phyloP scores from a whole-genome alignment of 2,113 vertebrate genomes.

The Odocoileus hemionus region DNA sequence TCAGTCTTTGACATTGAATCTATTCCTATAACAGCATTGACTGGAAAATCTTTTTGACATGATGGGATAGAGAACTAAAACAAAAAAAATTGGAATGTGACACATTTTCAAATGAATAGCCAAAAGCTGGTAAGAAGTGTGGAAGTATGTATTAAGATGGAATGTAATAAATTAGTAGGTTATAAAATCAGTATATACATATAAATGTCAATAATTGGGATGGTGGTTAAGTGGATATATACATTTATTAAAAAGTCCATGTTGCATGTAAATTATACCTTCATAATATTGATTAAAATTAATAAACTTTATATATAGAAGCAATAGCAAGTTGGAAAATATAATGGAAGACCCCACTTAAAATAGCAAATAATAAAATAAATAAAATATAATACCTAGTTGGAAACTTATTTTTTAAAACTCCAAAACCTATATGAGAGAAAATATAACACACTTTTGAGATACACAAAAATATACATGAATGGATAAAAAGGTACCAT shows the following conservation, averaged over 20 bases:
- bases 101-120: not conserved
- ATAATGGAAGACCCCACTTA: not conserved
- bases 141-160: not conserved
- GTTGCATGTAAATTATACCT: not conserved
- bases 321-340: not conserved
- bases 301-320: not conserved
- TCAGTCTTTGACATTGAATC: slow-evolving; percentile 3
- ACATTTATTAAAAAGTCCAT: not conserved
- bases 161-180: not conserved
- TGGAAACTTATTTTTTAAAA: slow-evolving; percentile 8
- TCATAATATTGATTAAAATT: slow-evolving; percentile 15
- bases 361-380: slow-evolving; percentile 17
- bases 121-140: not conserved
- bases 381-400: not conserved
- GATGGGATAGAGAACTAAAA: not conserved
- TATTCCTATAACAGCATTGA: slow-evolving; percentile 22
- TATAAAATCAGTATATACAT: slow-evolving; percentile 19
- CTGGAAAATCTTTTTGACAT: not conserved
- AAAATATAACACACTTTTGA: not conserved
- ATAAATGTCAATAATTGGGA: not conserved
- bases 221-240: not conserved
- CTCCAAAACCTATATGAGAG: not conserved
- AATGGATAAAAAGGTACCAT: not conserved
- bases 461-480: not conserved
- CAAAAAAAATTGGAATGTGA: not conserved